A percentile compares a stretch with the other conserved stretches of the same genome.
These are phyloP conservation scores for Tachysurus fulvidraco DNA, from an alignment of 2,113 vertebrate species.

Conservation along the genomic window DNA sequence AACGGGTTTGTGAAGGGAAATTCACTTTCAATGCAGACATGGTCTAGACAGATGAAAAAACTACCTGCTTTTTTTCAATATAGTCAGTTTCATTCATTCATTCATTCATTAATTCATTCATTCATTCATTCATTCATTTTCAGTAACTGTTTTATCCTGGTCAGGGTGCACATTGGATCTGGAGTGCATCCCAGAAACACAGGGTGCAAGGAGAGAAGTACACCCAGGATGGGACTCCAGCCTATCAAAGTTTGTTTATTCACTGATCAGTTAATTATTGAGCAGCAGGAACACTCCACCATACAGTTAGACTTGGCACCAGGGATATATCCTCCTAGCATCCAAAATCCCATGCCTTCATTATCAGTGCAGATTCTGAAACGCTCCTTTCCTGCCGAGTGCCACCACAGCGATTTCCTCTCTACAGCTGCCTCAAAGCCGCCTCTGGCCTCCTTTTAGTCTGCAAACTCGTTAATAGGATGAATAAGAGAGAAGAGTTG, in stretches of 20 bases:
- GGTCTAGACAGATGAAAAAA: neutral
- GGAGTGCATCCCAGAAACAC: neutral
- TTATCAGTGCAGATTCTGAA: slow-evolving; percentile 19
- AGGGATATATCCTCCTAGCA: neutral
- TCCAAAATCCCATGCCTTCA: slow-evolving; percentile 9
- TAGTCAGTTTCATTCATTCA: neutral
- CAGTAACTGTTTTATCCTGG: neutral
- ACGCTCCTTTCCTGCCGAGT: slow-evolving; percentile 23
- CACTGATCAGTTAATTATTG: slow-evolving; percentile 13
- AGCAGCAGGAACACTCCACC: neutral
- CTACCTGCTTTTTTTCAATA: too few relatives aligned
- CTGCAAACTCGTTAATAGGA: slow-evolving; percentile 43
- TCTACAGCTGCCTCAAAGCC: slow-evolving; percentile 16
- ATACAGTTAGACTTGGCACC: slow-evolving; percentile 6
- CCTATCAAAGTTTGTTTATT: neutral
- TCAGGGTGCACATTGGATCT: neutral
- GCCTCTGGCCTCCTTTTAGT: slow-evolving; percentile 40
- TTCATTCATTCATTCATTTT: neutral
- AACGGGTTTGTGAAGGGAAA: neutral
- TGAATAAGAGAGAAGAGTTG: slow-evolving; percentile 47
- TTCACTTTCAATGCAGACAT: neutral
- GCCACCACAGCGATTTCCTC: slow-evolving; percentile 25
- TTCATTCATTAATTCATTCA: neutral
- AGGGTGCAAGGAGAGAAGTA: neutral
- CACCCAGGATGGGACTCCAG: neutral